phyloP scores from a whole-genome alignment of 2,888 invertebrate genomes.

The Pristionchus mayeri region DNA sequence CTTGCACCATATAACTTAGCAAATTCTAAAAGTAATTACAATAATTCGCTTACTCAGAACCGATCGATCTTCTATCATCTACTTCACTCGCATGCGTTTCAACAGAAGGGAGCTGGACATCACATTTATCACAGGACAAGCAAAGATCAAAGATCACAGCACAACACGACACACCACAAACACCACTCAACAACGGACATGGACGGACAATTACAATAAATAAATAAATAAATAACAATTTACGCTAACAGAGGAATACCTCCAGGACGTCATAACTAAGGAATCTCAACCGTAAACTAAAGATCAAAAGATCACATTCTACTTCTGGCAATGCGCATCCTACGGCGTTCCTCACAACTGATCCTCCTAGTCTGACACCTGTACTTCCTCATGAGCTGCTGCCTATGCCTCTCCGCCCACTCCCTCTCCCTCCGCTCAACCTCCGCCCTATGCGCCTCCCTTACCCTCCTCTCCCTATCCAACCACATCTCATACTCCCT shows the following conservation, averaged over 20 bases:
- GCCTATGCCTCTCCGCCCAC: constrained; percentile 25
- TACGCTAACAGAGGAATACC: constrained; percentile 16
- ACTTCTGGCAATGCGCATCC: constrained; percentile 5
- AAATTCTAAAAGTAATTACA: no score
- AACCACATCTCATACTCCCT: constrained; percentile 47
- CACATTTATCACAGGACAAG: constrained; percentile 16
- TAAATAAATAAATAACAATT: not conserved
- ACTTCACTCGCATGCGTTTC: not conserved
- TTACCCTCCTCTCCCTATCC: constrained; percentile 23
- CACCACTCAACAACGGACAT: not conserved
- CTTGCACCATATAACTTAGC: no score
- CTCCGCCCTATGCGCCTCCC: constrained; percentile 4
- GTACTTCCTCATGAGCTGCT: constrained; percentile 8
- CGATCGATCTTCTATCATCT: not conserved
- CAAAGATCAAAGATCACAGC: no score
- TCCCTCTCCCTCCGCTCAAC: constrained; percentile 22
- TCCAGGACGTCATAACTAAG: not conserved
- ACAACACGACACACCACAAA: not conserved
- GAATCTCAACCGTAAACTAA: not conserved
- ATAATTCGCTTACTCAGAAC: not conserved
- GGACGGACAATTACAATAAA: not conserved
- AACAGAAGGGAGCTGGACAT: not conserved
- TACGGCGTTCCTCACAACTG: constrained; percentile 11
- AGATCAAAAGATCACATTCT: constrained; percentile 36
- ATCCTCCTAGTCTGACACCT: not conserved